Conservation (phyloP, 2,113 vertebrate species). For the Ctenodactylus gundi region DNA sequence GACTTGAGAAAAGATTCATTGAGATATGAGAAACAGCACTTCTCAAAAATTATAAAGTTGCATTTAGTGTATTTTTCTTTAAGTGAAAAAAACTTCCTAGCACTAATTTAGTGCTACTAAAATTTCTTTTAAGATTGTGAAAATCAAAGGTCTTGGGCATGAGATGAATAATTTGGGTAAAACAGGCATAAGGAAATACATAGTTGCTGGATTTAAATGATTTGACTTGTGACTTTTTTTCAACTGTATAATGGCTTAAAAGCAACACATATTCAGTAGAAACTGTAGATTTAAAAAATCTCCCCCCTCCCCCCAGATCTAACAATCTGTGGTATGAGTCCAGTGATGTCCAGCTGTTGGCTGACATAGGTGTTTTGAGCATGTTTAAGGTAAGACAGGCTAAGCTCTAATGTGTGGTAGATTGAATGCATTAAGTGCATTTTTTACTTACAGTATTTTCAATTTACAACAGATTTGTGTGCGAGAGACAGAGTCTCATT, state of each 20-base stretch:
- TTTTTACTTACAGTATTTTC: not conserved
- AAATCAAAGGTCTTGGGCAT: slow-evolving; percentile 47
- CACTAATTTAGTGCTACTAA: slow-evolving; percentile 47
- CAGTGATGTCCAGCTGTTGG: too few relatives aligned
- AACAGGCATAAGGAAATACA: not conserved
- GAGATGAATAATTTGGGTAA: slow-evolving; percentile 59
- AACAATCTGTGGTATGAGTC: too few relatives aligned
- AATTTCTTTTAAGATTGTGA: slow-evolving; percentile 43
- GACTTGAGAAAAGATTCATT: slow-evolving; percentile 43
- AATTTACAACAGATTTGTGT: not conserved
- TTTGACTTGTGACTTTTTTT: not conserved
- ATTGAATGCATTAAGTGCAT: not conserved
- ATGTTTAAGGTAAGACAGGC: not conserved
- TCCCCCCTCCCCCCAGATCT: not conserved
- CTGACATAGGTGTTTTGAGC: not conserved
- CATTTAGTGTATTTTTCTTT: slow-evolving; percentile 59
- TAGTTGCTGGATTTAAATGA: not conserved
- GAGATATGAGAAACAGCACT: slow-evolving; percentile 66
- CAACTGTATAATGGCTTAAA: not conserved
- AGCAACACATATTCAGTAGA: not conserved
- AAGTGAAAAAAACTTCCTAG: slow-evolving; percentile 47
- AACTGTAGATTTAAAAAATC: not conserved
- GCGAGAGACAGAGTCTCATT: not conserved
- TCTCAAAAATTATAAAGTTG: slow-evolving; percentile 13
- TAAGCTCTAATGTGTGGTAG: not conserved